Evolutionary conservation across 2,113 vertebrate genomes (phyloP).

Genomic region (Hippocampus zosterae): DNA sequence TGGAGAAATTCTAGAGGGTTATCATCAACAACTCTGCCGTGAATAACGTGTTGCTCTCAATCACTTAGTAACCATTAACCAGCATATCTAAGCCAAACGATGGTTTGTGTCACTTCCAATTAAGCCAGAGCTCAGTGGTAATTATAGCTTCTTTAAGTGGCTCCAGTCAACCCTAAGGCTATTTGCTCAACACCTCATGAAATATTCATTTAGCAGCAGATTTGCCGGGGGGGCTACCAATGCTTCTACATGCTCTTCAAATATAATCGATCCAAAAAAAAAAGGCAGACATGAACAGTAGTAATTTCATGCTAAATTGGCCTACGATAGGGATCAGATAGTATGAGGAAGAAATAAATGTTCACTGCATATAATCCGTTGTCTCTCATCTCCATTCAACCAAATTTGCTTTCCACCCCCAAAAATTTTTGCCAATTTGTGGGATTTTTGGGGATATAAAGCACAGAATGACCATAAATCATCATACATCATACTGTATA

Average conservation of each 20-base stretch:
- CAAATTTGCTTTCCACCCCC: slow-evolving; percentile 58
- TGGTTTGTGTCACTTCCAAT: slow-evolving; percentile 78
- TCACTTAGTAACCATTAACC: slow-evolving; percentile 26
- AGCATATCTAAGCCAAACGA: slow-evolving; percentile 70
- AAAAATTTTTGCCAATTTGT: background rate
- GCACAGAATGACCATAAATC: background rate
- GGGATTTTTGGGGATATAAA: background rate
- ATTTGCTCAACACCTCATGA: slow-evolving; percentile 46
- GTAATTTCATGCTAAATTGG: background rate
- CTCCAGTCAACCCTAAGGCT: slow-evolving; percentile 45
- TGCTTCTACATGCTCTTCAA: background rate
- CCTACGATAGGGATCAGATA: background rate
- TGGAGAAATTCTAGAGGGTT: slow-evolving; percentile 19
- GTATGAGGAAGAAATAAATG: slow-evolving; percentile 11
- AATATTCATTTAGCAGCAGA: slow-evolving; percentile 37
- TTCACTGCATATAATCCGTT: slow-evolving; percentile 1
- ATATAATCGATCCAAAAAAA: slow-evolving; percentile 4
- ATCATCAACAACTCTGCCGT: slow-evolving; percentile 5
- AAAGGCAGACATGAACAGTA: background rate
- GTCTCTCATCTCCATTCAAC: slow-evolving; percentile 22
- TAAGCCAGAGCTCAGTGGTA: slow-evolving; percentile 60
- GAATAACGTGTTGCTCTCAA: slow-evolving; percentile 31
- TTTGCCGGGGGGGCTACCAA: background rate
- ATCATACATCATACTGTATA: background rate
- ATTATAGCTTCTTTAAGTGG: slow-evolving; percentile 67